phyloP scores from a whole-genome alignment of 2,888 invertebrate genomes.

The Ennomos fuscantarius region DNA sequence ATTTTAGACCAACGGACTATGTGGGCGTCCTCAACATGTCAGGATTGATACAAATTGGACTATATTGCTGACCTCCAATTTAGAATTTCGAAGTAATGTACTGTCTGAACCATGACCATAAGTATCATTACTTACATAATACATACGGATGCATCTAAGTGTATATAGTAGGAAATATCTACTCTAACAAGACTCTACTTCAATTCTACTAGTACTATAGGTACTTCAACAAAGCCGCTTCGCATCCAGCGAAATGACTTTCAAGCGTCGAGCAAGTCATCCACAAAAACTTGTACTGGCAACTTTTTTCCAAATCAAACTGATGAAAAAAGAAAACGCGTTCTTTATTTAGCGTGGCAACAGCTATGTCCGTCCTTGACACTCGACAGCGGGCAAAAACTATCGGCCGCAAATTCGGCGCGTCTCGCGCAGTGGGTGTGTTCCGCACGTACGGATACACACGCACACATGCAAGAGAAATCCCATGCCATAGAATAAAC shows the following conservation, averaged over 20 bases:
- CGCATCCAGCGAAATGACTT: conserved; percentile 24
- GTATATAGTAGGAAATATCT: too few species aligned
- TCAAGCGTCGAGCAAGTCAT: conserved; percentile 13
- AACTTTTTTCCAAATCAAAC: conserved; percentile 34
- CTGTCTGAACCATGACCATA: conserved; percentile 18
- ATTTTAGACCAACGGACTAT: conserved; percentile 31
- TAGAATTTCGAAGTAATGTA: conserved; percentile 31
- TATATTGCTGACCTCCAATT: conserved; percentile 42
- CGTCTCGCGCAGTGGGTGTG: conserved; percentile 73
- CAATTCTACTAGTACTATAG: too few species aligned
- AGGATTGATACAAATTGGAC: conserved; percentile 38
- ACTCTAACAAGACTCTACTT: conserved; percentile 46
- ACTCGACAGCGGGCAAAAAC: conserved; percentile 79
- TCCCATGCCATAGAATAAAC: conserved; percentile 59
- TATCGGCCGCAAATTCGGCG: conserved; percentile 69
- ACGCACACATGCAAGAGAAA: conserved; percentile 49
- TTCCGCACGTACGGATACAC: conserved; percentile 54
- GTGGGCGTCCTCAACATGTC: conserved; percentile 36
- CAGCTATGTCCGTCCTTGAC: conserved; percentile 77
- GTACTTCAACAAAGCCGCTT: conserved; percentile 7
- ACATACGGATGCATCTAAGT: too few species aligned
- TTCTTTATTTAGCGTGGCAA: conserved; percentile 55
- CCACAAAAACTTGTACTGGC: conserved; percentile 27
- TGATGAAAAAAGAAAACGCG: conserved; percentile 33
- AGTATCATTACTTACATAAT: background rate